phyloP scores from a whole-genome alignment of 2,888 invertebrate species.

The Eumacrocentrus americanus region DNA sequence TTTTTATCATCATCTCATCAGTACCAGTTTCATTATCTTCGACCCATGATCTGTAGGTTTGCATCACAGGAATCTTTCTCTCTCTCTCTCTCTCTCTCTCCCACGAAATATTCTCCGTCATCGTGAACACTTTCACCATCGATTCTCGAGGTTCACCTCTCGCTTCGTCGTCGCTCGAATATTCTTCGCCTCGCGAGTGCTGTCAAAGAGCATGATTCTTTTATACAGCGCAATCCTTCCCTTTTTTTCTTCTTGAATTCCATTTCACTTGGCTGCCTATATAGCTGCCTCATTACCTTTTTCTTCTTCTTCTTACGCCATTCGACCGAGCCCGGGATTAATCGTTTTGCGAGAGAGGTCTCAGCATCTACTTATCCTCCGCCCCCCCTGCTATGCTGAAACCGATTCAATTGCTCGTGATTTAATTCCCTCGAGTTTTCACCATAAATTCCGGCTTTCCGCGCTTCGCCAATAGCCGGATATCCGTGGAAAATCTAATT shows the following conservation, averaged over 20 bases:
- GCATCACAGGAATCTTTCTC: not conserved
- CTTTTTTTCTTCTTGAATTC: not conserved
- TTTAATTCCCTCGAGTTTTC: constrained; percentile 26
- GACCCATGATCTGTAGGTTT: not conserved
- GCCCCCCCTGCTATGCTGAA: not conserved
- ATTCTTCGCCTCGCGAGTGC: not conserved
- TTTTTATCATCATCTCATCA: too few species aligned
- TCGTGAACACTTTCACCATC: not conserved
- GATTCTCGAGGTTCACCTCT: not conserved
- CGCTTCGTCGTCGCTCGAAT: not conserved
- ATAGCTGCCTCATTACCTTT: constrained; percentile 16
- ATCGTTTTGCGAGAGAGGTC: constrained; percentile 14
- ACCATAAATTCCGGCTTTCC: constrained; percentile 24
- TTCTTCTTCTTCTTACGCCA: not conserved
- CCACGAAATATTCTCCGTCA: not conserved
- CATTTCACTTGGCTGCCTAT: not conserved
- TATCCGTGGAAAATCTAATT: constrained; percentile 28
- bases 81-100: not conserved
- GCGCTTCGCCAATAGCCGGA: constrained; percentile 19
- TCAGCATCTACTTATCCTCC: not conserved
- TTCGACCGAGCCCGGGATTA: constrained; percentile 1
- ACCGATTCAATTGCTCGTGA: constrained; percentile 24
- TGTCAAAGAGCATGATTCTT: not conserved
- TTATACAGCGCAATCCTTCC: not conserved
- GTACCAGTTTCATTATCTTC: not conserved